A percentile compares a stretch with the other conserved stretches of the same genome.
These are phyloP conservation scores for Bolborhynchus lineola DNA, from an alignment of 2,113 vertebrate genomes.

Conservation along the genomic window DNA sequence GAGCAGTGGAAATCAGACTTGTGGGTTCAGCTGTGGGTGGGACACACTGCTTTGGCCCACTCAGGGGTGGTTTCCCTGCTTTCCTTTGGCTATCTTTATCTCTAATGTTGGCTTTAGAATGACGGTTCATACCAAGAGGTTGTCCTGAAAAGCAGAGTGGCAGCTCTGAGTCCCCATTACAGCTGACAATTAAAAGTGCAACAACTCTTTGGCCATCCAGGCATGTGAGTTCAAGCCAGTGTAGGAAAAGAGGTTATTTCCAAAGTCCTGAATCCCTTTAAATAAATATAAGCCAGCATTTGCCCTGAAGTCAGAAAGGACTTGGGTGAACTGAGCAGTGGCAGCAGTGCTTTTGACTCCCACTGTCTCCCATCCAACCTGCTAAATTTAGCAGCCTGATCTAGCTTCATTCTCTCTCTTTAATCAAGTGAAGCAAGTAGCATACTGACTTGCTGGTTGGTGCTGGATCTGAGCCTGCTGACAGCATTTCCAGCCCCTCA, in stretches of 20 bases:
- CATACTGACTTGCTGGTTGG: neutral
- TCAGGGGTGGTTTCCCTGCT: neutral
- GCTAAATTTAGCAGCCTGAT: neutral
- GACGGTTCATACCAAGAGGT: neutral
- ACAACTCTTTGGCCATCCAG: neutral
- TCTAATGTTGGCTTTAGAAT: neutral
- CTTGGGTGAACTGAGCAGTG: neutral
- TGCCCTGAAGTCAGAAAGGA: neutral
- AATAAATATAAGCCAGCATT: constrained; percentile 45
- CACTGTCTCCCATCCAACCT: neutral
- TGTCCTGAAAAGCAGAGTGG: neutral
- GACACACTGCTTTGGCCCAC: neutral
- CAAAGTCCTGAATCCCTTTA: neutral
- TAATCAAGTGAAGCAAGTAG: neutral
- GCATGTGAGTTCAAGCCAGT: neutral
- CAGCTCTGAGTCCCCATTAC: neutral
- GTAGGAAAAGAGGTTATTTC: neutral
- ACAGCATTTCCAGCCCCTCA: neutral
- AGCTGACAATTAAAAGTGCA: neutral
- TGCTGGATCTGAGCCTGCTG: neutral
- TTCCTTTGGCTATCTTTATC: neutral
- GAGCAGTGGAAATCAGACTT: rapidly evolving
- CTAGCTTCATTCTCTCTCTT: neutral
- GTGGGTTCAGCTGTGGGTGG: neutral
- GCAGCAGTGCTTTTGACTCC: neutral